Conservation (phyloP, 1,140 invertebrate species). For the Papilio machaon region DNA sequence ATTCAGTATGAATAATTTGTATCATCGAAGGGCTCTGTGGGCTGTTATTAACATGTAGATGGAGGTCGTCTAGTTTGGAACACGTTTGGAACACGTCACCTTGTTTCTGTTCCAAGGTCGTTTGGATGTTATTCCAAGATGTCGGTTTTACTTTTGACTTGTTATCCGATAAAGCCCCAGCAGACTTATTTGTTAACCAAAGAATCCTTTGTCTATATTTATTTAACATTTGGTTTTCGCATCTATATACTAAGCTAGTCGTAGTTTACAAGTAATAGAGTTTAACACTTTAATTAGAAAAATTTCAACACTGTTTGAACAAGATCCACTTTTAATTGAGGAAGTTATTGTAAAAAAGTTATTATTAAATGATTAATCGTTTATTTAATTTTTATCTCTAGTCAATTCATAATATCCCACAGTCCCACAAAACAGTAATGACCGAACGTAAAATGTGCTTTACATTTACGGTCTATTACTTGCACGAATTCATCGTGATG, state of each 20-base stretch:
- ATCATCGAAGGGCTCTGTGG: conserved; percentile 5
- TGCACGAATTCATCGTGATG: conserved; percentile 41
- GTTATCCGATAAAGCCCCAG: not conserved
- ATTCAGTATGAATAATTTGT: not conserved
- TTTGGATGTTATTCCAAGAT: conserved; percentile 23
- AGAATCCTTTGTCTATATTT: not conserved
- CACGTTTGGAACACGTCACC: conserved; percentile 10
- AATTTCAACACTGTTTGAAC: too few species aligned
- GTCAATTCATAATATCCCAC: conserved; percentile 9
- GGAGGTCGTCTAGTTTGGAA: conserved; percentile 17
- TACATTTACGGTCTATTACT: conserved; percentile 37
- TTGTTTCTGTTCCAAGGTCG: conserved; percentile 16
- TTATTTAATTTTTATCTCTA: not conserved
- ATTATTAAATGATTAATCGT: not conserved
- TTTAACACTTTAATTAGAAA: too few species aligned
- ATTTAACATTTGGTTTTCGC: not conserved
- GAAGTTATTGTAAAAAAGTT: too few species aligned
- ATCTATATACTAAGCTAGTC: not conserved
- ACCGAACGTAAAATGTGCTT: conserved; percentile 43
- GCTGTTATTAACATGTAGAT: conserved; percentile 11
- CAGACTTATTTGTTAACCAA: not conserved
- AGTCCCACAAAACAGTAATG: conserved; percentile 41
- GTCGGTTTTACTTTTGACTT: not conserved
- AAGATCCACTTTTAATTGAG: not conserved
- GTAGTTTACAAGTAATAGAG: too few species aligned